Evolutionary conservation across 92 coral and sea anemone species (phyloP).

Genomic region (Metridium senile): DNA sequence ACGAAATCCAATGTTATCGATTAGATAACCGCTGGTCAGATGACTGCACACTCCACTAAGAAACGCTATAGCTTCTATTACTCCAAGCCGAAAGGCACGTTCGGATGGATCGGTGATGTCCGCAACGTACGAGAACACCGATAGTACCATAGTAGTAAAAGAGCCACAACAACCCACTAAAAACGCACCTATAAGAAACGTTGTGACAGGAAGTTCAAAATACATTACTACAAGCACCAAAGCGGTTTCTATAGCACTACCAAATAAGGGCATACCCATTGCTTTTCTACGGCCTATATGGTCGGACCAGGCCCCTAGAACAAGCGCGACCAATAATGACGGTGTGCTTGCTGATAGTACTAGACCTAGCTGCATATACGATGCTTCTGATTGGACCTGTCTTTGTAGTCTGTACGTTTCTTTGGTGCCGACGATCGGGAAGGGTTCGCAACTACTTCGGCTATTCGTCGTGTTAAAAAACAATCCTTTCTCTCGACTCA

Average conservation of each 20-base stretch:
- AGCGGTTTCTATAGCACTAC: conserved; percentile 87
- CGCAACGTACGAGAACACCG: conserved; percentile 93
- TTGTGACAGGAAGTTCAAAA: conserved; percentile 69
- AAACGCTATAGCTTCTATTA: conserved; percentile 91
- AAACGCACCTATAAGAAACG: conserved; percentile 85
- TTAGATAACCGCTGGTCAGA: conserved; percentile 91
- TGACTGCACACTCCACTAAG: conserved; percentile 97
- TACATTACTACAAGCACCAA: conserved; percentile 74
- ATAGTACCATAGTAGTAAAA: conserved; percentile 89
- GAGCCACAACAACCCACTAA: conserved; percentile 90
- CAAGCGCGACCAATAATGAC: conserved; percentile 86
- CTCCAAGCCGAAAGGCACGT: conserved; percentile 96
- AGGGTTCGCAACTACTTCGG: conserved; percentile 79
- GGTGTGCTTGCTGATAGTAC: conserved; percentile 93
- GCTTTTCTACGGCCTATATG: conserved; percentile 87
- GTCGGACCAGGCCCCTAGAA: conserved; percentile 99
- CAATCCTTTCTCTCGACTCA: conserved; percentile 80
- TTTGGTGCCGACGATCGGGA: conserved; percentile 36
- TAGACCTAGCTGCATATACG: conserved; percentile 82
- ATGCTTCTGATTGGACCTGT: conserved; percentile 87
- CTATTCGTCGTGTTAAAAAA: conserved; percentile 79
- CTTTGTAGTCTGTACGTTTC: conserved; percentile 67
- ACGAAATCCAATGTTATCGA: conserved; percentile 81
- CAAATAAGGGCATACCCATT: conserved; percentile 95
- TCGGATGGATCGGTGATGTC: conserved; percentile 89